Conservation (phyloP, 1,140 invertebrate genomes). For the Panagrolaimus sp. region DNA sequence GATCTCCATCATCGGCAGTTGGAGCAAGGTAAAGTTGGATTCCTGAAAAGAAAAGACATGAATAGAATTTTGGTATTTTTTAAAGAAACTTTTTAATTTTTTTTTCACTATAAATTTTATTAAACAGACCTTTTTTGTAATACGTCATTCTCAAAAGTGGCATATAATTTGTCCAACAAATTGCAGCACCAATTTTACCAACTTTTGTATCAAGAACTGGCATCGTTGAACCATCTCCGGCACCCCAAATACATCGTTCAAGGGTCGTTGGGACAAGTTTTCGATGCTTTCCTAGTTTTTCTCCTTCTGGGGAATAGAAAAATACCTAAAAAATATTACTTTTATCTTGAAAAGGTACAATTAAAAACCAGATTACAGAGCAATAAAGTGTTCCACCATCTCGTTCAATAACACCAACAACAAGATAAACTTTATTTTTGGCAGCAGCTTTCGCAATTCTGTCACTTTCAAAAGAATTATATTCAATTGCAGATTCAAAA, state of each 20-base stretch:
- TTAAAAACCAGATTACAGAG: slow-evolving; percentile 46
- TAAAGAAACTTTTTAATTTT: no score
- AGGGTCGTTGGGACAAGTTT: slow-evolving; percentile 54
- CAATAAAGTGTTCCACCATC: slow-evolving; percentile 51
- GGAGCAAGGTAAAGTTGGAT: slow-evolving; percentile 50
- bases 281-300: slow-evolving; percentile 48
- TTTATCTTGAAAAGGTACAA: neutral
- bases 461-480: slow-evolving; percentile 37
- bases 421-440: slow-evolving; percentile 34
- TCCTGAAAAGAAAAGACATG: slow-evolving; percentile 29
- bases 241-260: slow-evolving; percentile 54
- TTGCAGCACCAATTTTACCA: slow-evolving; percentile 52
- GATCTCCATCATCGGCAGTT: slow-evolving; percentile 52
- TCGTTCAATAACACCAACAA: slow-evolving; percentile 48
- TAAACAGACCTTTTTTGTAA: slow-evolving; percentile 41
- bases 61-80: neutral
- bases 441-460: slow-evolving; percentile 34
- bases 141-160: slow-evolving; percentile 42
- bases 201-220: slow-evolving; percentile 45
- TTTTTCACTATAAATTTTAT: neutral
- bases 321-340: slow-evolving; percentile 58
- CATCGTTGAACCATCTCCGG: slow-evolving; percentile 56
- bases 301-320: slow-evolving; percentile 45
- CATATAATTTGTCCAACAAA: slow-evolving; percentile 60
- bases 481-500: slow-evolving; percentile 44